phyloP scores from a whole-genome alignment of 2,797 vertebrate species.

The Phoeniculus purpureus region DNA sequence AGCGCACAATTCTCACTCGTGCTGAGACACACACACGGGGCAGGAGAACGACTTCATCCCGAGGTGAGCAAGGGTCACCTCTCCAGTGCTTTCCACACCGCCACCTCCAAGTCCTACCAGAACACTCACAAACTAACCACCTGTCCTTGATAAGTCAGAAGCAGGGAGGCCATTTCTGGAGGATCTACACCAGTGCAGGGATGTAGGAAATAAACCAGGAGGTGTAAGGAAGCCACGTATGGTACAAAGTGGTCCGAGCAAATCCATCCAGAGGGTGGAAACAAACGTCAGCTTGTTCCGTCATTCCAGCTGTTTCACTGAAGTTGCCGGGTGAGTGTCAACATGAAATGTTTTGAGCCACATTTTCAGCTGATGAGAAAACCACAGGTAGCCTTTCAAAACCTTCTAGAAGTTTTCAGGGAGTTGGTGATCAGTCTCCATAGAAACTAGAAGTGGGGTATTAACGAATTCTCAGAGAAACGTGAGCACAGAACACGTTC shows the following conservation, averaged over 20 bases:
- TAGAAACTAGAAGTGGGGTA: not conserved
- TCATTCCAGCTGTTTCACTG: not conserved
- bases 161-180: not conserved
- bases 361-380: not conserved
- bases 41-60: not conserved
- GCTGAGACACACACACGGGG: rapidly evolving
- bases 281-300: not conserved
- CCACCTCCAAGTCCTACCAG: not conserved
- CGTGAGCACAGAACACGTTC: not conserved
- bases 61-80: not conserved
- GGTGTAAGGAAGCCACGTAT: rapidly evolving
- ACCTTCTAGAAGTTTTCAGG: not conserved
- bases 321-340: not conserved
- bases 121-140: rapidly evolving
- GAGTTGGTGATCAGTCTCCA: not conserved
- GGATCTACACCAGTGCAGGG: not conserved
- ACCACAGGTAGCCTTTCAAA: not conserved
- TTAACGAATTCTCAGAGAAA: not conserved
- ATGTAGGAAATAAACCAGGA: not conserved
- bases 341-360: not conserved
- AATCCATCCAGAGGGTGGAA: not conserved
- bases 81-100: not conserved
- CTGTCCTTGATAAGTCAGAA: rapidly evolving
- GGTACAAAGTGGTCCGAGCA: not conserved
- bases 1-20: rapidly evolving